Conservation (phyloP, 2,113 vertebrate genomes). For the Antennarius striatus region DNA sequence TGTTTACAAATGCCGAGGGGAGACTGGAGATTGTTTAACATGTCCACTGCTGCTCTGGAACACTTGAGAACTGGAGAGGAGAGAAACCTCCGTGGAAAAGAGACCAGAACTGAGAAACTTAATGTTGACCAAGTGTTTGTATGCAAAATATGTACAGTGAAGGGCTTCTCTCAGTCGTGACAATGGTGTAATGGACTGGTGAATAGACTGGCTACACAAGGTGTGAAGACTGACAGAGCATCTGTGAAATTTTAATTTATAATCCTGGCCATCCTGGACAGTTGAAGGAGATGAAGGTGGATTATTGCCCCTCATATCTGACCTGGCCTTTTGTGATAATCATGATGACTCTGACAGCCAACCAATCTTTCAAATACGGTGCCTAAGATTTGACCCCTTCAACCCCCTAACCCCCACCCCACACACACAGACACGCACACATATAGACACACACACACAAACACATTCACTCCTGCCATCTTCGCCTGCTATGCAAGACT, state of each 20-base stretch:
- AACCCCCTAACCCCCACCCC: background rate
- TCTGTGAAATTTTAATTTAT: conserved; percentile 50
- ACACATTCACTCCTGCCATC: conserved; percentile 63
- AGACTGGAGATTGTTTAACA: conserved; percentile 88
- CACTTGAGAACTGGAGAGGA: conserved; percentile 86
- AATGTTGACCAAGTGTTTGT: conserved; percentile 70
- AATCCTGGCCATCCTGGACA: conserved; percentile 56
- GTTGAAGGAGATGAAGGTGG: conserved; percentile 39
- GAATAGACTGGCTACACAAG: conserved; percentile 30
- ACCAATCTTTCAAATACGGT: conserved; percentile 74
- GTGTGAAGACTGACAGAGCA: conserved; percentile 36
- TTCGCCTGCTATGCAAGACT: conserved; percentile 83
- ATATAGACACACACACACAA: background rate
- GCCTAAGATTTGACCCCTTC: conserved; percentile 69
- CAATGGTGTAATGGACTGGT: conserved; percentile 29
- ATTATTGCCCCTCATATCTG: conserved; percentile 40
- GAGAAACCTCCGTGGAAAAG: conserved; percentile 46
- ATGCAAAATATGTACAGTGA: conserved; percentile 75
- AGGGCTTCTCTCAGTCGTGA: conserved; percentile 59
- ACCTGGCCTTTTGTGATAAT: conserved; percentile 75
- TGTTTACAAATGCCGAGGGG: conserved; percentile 91
- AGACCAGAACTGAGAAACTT: conserved; percentile 59
- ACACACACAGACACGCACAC: background rate
- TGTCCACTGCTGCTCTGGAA: conserved; percentile 94
- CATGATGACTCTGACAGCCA: conserved; percentile 74